A percentile compares a stretch with the other conserved stretches of the same genome.
Conservation (phyloP, 1,140 invertebrate species). For the Lepidurus arcticus region DNA sequence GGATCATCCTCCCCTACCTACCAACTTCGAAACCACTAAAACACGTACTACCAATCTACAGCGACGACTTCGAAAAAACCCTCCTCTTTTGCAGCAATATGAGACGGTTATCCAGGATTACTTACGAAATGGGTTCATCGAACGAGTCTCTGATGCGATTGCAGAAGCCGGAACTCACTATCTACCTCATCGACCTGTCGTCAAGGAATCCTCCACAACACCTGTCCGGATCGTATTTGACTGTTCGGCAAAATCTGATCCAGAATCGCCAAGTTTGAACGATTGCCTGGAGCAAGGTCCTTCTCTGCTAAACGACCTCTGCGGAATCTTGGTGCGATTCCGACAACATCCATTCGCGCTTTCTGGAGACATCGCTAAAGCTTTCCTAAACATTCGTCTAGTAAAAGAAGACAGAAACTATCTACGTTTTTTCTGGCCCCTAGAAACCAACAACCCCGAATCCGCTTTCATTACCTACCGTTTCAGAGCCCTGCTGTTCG, state of each 20-base stretch:
- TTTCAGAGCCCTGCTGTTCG: background rate
- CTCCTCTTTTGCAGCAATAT: background rate
- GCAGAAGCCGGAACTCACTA: background rate
- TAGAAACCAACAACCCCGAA: background rate
- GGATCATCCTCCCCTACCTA: slow-evolving; percentile 23
- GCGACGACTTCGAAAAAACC: background rate
- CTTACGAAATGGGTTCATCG: background rate
- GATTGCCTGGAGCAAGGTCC: slow-evolving; percentile 33
- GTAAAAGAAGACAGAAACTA: slow-evolving; percentile 29
- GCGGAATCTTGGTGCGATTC: slow-evolving; percentile 38
- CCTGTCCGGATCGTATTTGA: background rate
- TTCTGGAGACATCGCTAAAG: slow-evolving; percentile 44
- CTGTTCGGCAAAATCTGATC: background rate
- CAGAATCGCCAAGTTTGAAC: background rate
- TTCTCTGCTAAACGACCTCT: slow-evolving; percentile 36
- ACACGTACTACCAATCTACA: background rate
- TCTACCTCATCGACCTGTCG: background rate
- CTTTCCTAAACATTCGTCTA: slow-evolving; percentile 40
- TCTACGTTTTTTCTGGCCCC: slow-evolving; percentile 37
- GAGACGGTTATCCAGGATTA: slow-evolving; percentile 20
- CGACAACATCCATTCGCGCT: slow-evolving; percentile 38
- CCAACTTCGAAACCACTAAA: slow-evolving; percentile 5
- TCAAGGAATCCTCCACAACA: background rate
- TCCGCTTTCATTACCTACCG: background rate
- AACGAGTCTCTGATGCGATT: background rate